Evolutionary conservation across 2,113 vertebrate species (phyloP), one percentile per base, ranked within the genome.

Genomic region (Ophiodon elongatus): DNA sequence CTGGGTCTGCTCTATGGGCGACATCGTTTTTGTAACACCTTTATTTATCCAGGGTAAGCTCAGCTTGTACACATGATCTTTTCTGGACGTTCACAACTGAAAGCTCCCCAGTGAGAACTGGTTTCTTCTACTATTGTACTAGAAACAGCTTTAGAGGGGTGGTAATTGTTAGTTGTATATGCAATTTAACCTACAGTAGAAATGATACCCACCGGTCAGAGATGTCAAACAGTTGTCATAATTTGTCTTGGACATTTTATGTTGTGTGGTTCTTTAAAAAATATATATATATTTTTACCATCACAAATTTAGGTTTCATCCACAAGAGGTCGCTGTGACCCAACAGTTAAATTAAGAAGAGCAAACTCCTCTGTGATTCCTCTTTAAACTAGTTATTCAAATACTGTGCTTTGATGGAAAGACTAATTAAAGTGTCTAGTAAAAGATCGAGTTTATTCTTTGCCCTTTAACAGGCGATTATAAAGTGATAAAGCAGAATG

Each of bases 311-410:
- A 82, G 2, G 10, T 72, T 87, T 74, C 5, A 8, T 89, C 90
- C 93, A 93, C 92, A 85, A 90, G 94, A 92, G 88, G 94, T 85
- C 90, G 54, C 90, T 94, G 63, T 91, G 63, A 78, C 68, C 76
- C 79, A 84, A 73, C 31, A 64, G 17, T 71, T 76, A 2, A 65
- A n/a, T 6, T 66, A 21, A 39, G 27, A 59, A 73, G 21, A 10
- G 3, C 21, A 39, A 68, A 50, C 39, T 83, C 23, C 13, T 43
- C 8, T 27, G 11, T 15, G 35, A 73, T 56, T 76, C 41, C 43
- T 39, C 4, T 62, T 71, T 10, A 21, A 39, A 33, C 19, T 60
- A 67, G 13, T 47, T 37, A 54, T 37, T 43, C 17, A 78, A 64
- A 81, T 8, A 35, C 27, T n/a, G 72, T 66, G 25, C 17, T 25